Percentiles rank a stretch among this genome's conserved stretches.
phyloP scores from a whole-genome alignment of 53 echinoderm and acorn worm species.

The Actinopyga echinites region DNA sequence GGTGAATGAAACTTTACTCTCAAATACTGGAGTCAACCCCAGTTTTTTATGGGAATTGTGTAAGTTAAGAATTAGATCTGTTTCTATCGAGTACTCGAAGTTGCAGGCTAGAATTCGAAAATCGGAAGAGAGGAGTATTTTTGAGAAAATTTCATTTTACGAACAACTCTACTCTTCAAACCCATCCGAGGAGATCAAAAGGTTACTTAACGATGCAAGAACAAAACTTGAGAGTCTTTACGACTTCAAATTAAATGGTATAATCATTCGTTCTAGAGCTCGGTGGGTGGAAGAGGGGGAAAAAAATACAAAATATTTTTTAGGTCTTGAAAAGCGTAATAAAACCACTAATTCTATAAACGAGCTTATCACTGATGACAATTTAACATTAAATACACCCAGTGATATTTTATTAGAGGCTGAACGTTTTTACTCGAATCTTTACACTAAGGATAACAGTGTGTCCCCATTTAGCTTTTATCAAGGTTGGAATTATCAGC shows the following conservation, averaged over 20 bases:
- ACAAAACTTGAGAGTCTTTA: no score
- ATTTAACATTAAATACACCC: background rate
- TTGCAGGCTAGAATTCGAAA: no score
- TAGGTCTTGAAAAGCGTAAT: background rate
- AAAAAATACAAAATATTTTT: no score
- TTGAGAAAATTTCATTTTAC: background rate
- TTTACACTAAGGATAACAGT: background rate
- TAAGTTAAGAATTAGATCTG: no score
- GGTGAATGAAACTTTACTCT: background rate
- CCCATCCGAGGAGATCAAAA: no score
- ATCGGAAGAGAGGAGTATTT: background rate
- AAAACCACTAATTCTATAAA: background rate
- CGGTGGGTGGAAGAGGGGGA: no score
- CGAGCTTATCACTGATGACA: background rate
- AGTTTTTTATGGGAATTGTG: no score
- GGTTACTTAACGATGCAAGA: background rate
- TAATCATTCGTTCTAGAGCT: no score
- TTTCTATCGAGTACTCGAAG: no score
- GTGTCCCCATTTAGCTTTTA: no score
- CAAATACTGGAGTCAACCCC: background rate
- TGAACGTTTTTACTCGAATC: background rate
- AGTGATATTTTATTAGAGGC: background rate
- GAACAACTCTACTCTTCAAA: background rate
- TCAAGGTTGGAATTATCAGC: no score
- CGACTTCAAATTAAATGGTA: no score